Evolutionary conservation across 1,140 invertebrate genomes (phyloP), one percentile per base, ranked within the genome.

Genomic region (Monomorium pharaonis): DNA sequence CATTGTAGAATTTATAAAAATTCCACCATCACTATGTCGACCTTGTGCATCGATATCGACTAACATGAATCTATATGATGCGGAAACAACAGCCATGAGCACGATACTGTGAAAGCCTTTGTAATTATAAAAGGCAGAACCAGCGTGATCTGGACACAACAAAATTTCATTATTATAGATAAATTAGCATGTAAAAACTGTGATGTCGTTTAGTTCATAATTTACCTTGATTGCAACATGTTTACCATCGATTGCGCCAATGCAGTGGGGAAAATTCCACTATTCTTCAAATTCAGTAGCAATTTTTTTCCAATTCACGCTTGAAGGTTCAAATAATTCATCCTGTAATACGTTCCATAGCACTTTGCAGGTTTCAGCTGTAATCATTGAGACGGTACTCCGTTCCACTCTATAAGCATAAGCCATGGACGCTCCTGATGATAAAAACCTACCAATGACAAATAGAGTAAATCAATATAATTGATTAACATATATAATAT

Each of bases 91-190:
- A 18, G 16, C 60, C 27, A 62, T 62, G 3, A 62, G 60, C 27
- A 62, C 60, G 33, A 62, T 62, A 62, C 60, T 62, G 27, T 62
- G 27, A 62, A 62, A 62, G 30, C 60, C 60, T 33, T 62, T 62
- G 33, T 62, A 62, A 62, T 62, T 62, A 14, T 62, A 62, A 6
- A 7, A 62, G 4, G 5, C 33, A 14, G 60, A 62, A 16, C 60
- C 60, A 33, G 60, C 60, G 0, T 33, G 3, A 33, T 5, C 6
- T 62, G 60, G 60, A 33, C 60, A 62, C 60, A 62, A 62, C 30
- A n/a, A 51, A 51, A 18, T 16, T 49, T 49, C 16, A n/a, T 49
- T 49, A 6, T 18, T 49, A 6, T 7, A 49, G 16, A 49, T n/a
- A 49, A 49, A 18, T 18, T 49, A 49, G 16, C 47, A 49, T 7